These are phyloP conservation scores for Butorides virescens DNA, from an alignment of 2,113 vertebrate genomes.

Conservation along the genomic window DNA sequence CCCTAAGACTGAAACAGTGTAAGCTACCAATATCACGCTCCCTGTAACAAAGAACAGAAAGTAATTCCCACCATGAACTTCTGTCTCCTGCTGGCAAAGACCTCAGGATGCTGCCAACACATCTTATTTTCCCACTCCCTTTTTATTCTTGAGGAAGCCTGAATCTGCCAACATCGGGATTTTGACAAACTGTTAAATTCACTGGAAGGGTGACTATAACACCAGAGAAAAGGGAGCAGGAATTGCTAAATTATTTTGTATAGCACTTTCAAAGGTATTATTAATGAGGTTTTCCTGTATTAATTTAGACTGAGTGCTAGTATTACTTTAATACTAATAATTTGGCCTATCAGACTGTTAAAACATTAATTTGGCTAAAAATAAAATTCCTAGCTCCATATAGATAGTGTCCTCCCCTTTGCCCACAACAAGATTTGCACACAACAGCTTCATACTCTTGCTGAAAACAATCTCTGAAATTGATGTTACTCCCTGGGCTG, in stretches of 20 bases:
- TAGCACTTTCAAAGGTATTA: background rate
- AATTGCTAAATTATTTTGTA: background rate
- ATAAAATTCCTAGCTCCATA: background rate
- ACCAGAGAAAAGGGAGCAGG: background rate
- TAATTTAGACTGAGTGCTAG: background rate
- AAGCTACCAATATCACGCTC: background rate
- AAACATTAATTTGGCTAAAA: background rate
- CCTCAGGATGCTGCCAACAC: background rate
- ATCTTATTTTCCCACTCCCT: background rate
- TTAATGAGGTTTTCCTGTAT: background rate
- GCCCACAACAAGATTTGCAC: background rate
- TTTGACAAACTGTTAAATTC: background rate
- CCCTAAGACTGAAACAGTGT: background rate
- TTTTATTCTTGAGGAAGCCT: background rate
- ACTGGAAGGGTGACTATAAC: background rate
- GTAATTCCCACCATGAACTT: background rate
- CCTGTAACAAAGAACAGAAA: background rate
- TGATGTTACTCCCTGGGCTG: background rate
- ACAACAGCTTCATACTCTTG: background rate
- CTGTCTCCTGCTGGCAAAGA: background rate
- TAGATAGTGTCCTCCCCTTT: background rate
- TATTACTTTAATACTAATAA: background rate
- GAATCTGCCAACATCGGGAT: background rate
- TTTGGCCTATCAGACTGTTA: background rate
- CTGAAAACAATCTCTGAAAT: background rate